Evolutionary conservation across 2,113 vertebrate species (phyloP).

Genomic region (Notarius lentiginosus): DNA sequence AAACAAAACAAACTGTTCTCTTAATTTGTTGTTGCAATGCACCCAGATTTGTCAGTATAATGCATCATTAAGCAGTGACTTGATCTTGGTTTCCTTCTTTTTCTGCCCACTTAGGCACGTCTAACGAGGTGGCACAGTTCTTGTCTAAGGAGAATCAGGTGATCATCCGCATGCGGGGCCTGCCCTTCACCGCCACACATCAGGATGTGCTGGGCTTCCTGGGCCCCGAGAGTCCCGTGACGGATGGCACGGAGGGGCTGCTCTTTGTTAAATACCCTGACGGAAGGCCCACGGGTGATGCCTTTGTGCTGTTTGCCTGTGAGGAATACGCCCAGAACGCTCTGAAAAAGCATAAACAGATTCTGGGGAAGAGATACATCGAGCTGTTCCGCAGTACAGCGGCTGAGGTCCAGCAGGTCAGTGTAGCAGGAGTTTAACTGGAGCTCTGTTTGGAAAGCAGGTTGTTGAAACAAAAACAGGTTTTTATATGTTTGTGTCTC

Average conservation of each 20-base stretch:
- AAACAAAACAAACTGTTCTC: not conserved
- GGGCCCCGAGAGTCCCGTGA: slow-evolving; percentile 86
- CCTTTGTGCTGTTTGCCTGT: slow-evolving; percentile 94
- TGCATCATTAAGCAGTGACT: not conserved
- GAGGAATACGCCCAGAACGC: slow-evolving; percentile 94
- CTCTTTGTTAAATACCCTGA: slow-evolving; percentile 96
- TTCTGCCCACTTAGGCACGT: slow-evolving; percentile 78
- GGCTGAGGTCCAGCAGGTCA: slow-evolving; percentile 94
- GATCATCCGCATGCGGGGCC: slow-evolving; percentile 91
- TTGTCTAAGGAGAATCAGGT: slow-evolving; percentile 94
- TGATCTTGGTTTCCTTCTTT: not conserved
- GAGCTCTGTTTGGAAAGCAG: not conserved
- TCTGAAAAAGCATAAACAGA: slow-evolving; percentile 94
- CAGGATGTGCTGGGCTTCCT: slow-evolving; percentile 89
- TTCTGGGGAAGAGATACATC: slow-evolving; percentile 94
- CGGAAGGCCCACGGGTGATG: slow-evolving; percentile 91
- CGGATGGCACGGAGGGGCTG: slow-evolving; percentile 85
- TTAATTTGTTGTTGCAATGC: not conserved
- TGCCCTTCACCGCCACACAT: slow-evolving; percentile 87
- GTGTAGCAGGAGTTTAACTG: too few species aligned
- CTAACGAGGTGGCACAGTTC: slow-evolving; percentile 95
- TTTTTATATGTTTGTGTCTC: slow-evolving; percentile 12
- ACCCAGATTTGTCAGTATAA: not conserved
- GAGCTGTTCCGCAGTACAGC: slow-evolving; percentile 96
- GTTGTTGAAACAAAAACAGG: not conserved